Percentiles rank a stretch among this genome's conserved stretches.
Conservation (phyloP, 2,113 vertebrate species). For the Phrynosoma blainvillii region DNA sequence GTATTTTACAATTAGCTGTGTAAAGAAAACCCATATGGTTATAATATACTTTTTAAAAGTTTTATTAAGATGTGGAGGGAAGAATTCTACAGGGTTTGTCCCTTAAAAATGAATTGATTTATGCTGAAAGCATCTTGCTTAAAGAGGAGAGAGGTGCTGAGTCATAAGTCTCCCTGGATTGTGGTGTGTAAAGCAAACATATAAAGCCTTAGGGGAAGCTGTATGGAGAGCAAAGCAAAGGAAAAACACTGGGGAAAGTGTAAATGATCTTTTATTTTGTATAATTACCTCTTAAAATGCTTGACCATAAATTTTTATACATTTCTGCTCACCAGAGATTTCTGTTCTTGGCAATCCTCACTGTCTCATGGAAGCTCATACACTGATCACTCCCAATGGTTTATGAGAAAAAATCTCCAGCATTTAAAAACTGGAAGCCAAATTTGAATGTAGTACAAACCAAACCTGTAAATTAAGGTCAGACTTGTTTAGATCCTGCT, state of each 20-base stretch:
- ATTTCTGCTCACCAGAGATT: neutral
- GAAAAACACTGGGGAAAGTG: too few relatives aligned
- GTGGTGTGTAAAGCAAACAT: neutral
- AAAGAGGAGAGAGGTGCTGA: constrained; percentile 16
- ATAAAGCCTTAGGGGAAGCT: constrained; percentile 5
- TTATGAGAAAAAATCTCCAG: neutral
- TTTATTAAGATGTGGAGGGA: constrained; percentile 33
- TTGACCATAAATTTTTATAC: neutral
- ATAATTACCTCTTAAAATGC: constrained; percentile 11
- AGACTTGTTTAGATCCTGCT: neutral
- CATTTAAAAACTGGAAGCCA: constrained; percentile 44
- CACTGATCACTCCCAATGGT: neutral
- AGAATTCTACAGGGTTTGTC: constrained; percentile 36
- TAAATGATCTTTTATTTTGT: too few relatives aligned
- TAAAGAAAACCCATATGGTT: constrained; percentile 51
- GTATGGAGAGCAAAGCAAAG: too few relatives aligned
- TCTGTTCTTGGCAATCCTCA: constrained; percentile 14
- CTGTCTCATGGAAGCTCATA: too few relatives aligned
- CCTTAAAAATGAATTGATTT: neutral
- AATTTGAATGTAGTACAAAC: neutral
- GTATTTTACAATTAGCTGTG: constrained; percentile 60
- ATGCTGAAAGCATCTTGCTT: constrained; percentile 8
- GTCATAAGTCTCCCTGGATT: constrained; percentile 26
- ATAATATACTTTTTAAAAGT: constrained; percentile 53
- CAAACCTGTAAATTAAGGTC: neutral